These are phyloP conservation scores for Neoseiulus cucumeris DNA, from an alignment of 1,140 invertebrate genomes.

Conservation along the genomic window DNA sequence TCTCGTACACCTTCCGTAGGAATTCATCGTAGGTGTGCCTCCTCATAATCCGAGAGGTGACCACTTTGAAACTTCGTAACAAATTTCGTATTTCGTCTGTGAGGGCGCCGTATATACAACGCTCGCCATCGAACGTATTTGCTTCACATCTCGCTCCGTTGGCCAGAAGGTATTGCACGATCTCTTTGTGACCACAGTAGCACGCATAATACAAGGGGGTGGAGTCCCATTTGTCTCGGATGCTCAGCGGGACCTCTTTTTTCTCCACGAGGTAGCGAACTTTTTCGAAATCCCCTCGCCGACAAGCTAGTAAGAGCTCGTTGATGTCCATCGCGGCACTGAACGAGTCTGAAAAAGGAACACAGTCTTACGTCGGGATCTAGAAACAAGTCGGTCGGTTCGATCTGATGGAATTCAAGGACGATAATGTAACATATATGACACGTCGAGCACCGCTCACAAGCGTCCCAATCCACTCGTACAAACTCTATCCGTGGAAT, in stretches of 20 bases:
- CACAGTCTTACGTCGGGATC: no score
- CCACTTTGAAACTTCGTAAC: conserved; percentile 30
- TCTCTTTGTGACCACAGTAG: conserved; percentile 34
- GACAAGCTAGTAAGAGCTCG: neutral
- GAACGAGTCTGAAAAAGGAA: neutral
- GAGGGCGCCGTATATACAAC: conserved; percentile 37
- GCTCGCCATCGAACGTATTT: conserved; percentile 39
- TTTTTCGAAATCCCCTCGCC: neutral
- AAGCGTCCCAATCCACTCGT: no score
- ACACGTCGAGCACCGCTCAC: no score
- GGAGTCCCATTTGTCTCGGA: conserved; percentile 36
- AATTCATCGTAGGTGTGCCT: conserved; percentile 35
- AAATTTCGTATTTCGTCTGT: conserved; percentile 32
- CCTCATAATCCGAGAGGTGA: conserved; percentile 30
- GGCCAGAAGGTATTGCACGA: conserved; percentile 34
- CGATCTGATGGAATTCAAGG: no score
- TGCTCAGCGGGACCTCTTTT: conserved; percentile 33
- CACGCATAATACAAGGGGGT: conserved; percentile 39
- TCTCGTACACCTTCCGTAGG: conserved; percentile 28
- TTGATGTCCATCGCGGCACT: neutral
- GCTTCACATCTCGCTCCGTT: conserved; percentile 36
- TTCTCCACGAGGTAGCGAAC: conserved; percentile 30
- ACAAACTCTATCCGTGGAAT: no score
- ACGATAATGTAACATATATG: no score
- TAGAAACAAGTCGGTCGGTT: no score